Base-by-base conservation (phyloP, 2,888 invertebrate genomes). In the Ophioninae sp. region DNA sequence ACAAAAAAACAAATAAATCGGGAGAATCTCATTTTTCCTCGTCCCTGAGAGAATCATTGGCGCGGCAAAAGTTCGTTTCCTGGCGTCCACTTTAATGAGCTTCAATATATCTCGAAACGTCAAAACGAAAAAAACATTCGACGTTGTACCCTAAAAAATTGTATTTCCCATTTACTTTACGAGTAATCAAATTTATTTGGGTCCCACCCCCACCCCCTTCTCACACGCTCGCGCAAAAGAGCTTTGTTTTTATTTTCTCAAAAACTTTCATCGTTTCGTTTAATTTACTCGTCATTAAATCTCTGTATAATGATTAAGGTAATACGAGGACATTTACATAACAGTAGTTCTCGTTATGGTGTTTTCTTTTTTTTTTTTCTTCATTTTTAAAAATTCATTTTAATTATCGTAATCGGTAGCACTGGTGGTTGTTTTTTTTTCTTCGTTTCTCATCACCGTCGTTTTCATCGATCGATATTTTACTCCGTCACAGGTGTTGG, bases 41-140 rank as follows among this genome's bases (percentile, higher is more conserved):
- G 87, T 89, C 86, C 85, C 86, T 87, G 86, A 86, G 89, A 90
- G 89, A 89, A 86, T 89, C 87, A 85, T 89, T 89, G 85, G 86
- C 87, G 87, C 44, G 13, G 44, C 44, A 82, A 87, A 88, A 63
- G 30, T 51, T n/a, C 7, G 37, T 73, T n/a, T 61, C 22, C 23
- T 73, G n/a, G n/a, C n/a, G n/a, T n/a, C n/a, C n/a, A n/a, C n/a
- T n/a, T n/a, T n/a, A n/a, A n/a, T n/a, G n/a, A n/a, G n/a, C n/a
- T n/a, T n/a, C n/a, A n/a, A n/a, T n/a, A n/a, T n/a, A n/a, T n/a
- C n/a, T n/a, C n/a, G n/a, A n/a, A n/a, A n/a, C n/a, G n/a, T n/a
- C n/a, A n/a, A n/a, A n/a, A n/a, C n/a, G n/a, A n/a, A n/a, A n/a
- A n/a, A n/a, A n/a, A n/a, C n/a, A n/a, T n/a, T n/a, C n/a, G n/a